Conservation (phyloP, 2,888 invertebrate genomes). For the Drosophila algonquin region DNA sequence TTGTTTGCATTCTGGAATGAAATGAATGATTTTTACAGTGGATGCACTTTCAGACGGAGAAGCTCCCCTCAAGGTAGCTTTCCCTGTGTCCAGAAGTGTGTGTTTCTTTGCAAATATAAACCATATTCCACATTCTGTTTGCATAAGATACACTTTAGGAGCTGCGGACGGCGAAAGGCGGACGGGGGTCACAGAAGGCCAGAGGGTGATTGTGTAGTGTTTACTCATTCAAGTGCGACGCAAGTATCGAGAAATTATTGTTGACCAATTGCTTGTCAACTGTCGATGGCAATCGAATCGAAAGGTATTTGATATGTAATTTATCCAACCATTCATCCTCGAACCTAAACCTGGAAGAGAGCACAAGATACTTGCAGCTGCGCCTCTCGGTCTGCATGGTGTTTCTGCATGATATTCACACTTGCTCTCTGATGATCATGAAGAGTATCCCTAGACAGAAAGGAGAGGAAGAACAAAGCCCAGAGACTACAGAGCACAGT, state of each 20-base stretch:
- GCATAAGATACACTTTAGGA: conserved; percentile 26
- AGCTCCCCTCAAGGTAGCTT: not conserved
- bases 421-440: not conserved
- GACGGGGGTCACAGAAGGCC: not conserved
- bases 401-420: not conserved
- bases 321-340: not conserved
- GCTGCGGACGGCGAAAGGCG: not conserved
- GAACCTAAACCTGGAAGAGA: not conserved
- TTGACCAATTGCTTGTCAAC: conserved; percentile 58
- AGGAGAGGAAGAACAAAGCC: not conserved
- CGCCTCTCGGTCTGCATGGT: not conserved
- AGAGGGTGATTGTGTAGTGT: conserved; percentile 17
- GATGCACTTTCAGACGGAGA: conserved; percentile 16
- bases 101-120: conserved; percentile 32
- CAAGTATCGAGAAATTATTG: conserved; percentile 39
- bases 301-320: conserved; percentile 20
- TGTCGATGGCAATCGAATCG: conserved; percentile 23
- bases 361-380: not conserved
- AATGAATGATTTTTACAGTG: conserved; percentile 26
- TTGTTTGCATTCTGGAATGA: conserved; percentile 17
- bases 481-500: not conserved
- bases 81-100: not conserved
- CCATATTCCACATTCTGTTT: conserved; percentile 38
- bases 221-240: conserved; percentile 59
- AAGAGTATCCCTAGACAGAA: not conserved